Base-by-base conservation (phyloP, 2,888 invertebrate genomes). In the Pachydiplax longipennis region DNA sequence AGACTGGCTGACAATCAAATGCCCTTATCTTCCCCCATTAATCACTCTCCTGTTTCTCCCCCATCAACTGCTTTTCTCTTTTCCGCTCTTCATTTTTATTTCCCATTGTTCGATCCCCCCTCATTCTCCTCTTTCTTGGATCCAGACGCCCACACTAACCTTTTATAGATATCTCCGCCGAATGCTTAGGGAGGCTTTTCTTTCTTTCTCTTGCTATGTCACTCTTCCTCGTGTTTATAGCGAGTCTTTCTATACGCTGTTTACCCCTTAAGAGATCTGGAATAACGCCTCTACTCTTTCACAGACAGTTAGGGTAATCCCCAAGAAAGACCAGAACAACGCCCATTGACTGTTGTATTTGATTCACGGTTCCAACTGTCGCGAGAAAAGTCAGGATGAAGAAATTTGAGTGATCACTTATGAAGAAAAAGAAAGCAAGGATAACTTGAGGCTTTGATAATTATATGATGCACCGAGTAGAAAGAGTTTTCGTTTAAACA, bases 71-170 rank as follows among this genome's bases (percentile, higher is more conserved):
- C 73, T 73, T 73, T 65, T 65, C 65, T 65, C 65, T 65, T 25
- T 65, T 73, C 73, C 73, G 73, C 73, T 73, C 73, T 73, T 73
- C 73, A 73, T 73, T 73, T 73, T 73, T 73, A 73, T 73, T 73
- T 73, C 73, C 73, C 73, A 73, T 73, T 73, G 73, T 73, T 73
- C 73, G 73, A 31, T 73, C 31, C 13, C 31, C 73, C 73, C n/a
- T 73, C 65, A 10, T 2, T 25, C 73, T 31, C 31, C 31, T 25
- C 73, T 13, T 73, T 22, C 31, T 31, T 31, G 73, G 31, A 73
- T 31, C 73, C 73, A 73, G 73, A 73, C n/a, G 73, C 73, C 73
- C 73, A 73, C 73, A 31, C 73, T 73, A 31, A 25, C 73, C 73
- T 73, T 73, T 73, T 73, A 73, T 73, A 73, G 73, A 31, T 25